Evolutionary conservation across 2,888 invertebrate genomes (phyloP).

Genomic region (Tetragonula carbonaria): DNA sequence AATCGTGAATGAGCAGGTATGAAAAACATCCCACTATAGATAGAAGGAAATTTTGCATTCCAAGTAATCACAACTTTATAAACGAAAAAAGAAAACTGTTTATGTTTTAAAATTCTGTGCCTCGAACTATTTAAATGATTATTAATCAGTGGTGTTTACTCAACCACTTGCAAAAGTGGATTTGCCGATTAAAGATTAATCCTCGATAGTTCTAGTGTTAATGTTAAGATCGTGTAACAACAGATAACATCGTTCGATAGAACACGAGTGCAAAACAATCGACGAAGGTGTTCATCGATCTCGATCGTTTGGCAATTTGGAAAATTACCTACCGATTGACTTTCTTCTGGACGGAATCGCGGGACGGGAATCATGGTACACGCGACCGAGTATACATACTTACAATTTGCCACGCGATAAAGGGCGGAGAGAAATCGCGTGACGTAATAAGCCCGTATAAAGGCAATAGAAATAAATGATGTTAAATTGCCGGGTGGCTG

Average conservation of each 20-base stretch:
- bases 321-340: conserved; percentile 38
- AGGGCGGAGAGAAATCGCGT: conserved; percentile 66
- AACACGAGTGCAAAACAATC: neutral
- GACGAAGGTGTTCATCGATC: conserved; percentile 33
- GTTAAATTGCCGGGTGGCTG: conserved; percentile 76
- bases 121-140: no score
- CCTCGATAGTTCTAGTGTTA: no score
- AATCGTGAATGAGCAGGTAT: no score
- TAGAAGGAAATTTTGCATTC: no score
- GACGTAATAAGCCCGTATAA: conserved; percentile 79
- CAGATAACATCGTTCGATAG: neutral
- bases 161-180: no score
- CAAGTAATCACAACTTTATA: no score
- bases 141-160: no score
- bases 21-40: no score
- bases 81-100: no score
- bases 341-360: conserved; percentile 26
- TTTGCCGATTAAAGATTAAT: no score
- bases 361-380: conserved; percentile 6
- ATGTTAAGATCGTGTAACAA: conserved; percentile 1
- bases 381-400: neutral
- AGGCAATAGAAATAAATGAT: conserved; percentile 81
- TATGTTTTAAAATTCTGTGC: no score
- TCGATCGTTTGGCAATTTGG: conserved; percentile 49
- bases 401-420: conserved; percentile 34